phyloP scores from a whole-genome alignment of 2,888 invertebrate species.

The Scaptomyza polygonia region DNA sequence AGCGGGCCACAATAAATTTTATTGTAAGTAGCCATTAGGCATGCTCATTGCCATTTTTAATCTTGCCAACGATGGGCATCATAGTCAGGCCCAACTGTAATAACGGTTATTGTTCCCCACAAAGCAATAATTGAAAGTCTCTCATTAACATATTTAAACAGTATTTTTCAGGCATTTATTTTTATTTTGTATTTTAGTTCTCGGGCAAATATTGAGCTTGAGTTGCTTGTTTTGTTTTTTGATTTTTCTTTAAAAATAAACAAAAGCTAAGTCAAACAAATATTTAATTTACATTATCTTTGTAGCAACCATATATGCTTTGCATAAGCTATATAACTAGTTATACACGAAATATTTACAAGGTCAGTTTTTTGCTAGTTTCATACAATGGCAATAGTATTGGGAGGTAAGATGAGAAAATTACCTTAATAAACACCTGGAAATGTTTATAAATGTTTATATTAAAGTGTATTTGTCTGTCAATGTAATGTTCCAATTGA shows the following conservation, averaged over 20 bases:
- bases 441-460: slow-evolving; percentile 68
- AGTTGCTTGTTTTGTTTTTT: slow-evolving; percentile 15
- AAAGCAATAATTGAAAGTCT: not conserved
- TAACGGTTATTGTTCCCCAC: not conserved
- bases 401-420: slow-evolving; percentile 52
- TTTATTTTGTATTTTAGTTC: slow-evolving; percentile 32
- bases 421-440: slow-evolving; percentile 70
- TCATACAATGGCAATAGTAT: slow-evolving; percentile 30
- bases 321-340: slow-evolving; percentile 50
- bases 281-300: too few species aligned
- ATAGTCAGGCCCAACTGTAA: slow-evolving; percentile 36
- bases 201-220: slow-evolving; percentile 61
- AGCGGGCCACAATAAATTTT: slow-evolving; percentile 59
- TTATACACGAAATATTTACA: too few species aligned
- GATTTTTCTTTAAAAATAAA: slow-evolving; percentile 36
- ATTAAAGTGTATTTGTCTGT: slow-evolving; percentile 27
- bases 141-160: slow-evolving; percentile 1
- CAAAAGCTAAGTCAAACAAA: slow-evolving; percentile 42
- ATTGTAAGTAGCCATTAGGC: slow-evolving; percentile 62
- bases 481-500: slow-evolving; percentile 52
- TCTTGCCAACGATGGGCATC: slow-evolving; percentile 31
- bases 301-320: slow-evolving; percentile 68
- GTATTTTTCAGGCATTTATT: slow-evolving; percentile 26
- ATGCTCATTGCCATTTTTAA: slow-evolving; percentile 55
- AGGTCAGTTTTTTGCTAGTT: too few species aligned